These are phyloP conservation scores for Crossocerus cetratus DNA, from an alignment of 2,888 invertebrate species.

Conservation along the genomic window DNA sequence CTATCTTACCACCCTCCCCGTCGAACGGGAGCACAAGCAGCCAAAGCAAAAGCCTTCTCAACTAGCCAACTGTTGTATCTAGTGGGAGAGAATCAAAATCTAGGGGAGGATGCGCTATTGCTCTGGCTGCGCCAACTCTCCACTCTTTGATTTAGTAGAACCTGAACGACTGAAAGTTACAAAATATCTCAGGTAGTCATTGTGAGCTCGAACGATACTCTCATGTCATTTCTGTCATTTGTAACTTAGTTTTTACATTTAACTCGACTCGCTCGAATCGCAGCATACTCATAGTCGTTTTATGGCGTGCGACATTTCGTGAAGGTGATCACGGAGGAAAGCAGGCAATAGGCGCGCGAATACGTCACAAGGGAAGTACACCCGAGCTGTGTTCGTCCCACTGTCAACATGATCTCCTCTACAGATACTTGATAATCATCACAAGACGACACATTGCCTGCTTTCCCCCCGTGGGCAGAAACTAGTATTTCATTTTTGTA, in stretches of 20 bases:
- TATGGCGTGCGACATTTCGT: not conserved
- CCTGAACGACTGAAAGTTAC: conserved; percentile 60
- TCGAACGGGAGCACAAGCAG: too few species aligned
- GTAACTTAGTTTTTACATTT: conserved; percentile 15
- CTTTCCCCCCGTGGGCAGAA: too few species aligned
- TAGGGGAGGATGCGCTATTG: not conserved
- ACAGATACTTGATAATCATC: too few species aligned
- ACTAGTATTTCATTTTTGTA: too few species aligned
- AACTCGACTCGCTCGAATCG: not conserved
- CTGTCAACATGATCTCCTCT: too few species aligned
- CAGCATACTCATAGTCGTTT: too few species aligned
- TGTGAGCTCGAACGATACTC: conserved; percentile 42
- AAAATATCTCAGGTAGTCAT: conserved; percentile 59
- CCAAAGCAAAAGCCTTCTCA: too few species aligned
- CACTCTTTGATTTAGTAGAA: conserved; percentile 21
- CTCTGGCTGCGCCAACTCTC: conserved; percentile 23
- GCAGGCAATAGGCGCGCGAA: not conserved
- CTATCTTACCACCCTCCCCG: conserved; percentile 31
- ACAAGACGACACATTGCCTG: too few species aligned
- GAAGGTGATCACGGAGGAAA: not conserved
- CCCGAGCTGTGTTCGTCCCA: too few species aligned
- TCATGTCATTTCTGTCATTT: conserved; percentile 27
- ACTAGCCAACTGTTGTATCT: too few species aligned
- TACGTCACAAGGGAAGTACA: too few species aligned
- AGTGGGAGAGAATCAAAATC: too few species aligned